Evolutionary conservation across 2,113 vertebrate species (phyloP), one percentile per base, ranked within the genome.

Genomic region (rat (Rattus norvegicus)): DNA sequence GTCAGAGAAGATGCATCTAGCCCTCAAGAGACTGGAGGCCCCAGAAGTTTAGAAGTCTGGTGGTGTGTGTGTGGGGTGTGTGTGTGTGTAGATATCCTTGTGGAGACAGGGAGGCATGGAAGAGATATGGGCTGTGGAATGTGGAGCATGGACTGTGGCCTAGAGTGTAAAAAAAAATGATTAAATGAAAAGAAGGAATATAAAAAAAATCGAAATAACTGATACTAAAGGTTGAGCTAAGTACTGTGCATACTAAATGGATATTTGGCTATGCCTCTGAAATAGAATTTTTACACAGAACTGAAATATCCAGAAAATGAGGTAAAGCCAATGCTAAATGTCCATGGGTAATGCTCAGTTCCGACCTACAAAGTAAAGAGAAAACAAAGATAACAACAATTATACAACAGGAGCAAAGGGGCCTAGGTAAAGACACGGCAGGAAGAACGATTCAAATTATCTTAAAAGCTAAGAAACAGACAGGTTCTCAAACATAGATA

Each of bases 121-220:
- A 54, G 52, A 54, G 52, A 11, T 54, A 54, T 54, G 11, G 52
- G 52, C 7, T 54, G 52, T 54, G 52, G 52, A 43, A 43, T 43
- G 43, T 43, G 43, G 43, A 43, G 43, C 43, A 43, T 43, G 43
- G 43, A 43, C 43, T 43, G 43, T 43, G 43, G 43, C 43, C 43
- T 43, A 43, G 43, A 43, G 43, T 43, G 43, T 43, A 43, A 43
- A 43, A 54, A 52, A 54, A 54, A 54, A 54, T 54, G 11, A 54
- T 9, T 54, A 54, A 54, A 43, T 43, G 43, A 54, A 54, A 54
- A 54, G 52, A 11, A 54, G 52, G 11, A 54, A 54, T 54, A 54
- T 7, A 54, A 88, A 90, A 83, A 83, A 95, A 93, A 63, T 83
- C 30, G n/a, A 92, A 54, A 80, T 90, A 84, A 80, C 4, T 70